Base-by-base conservation (phyloP, 2,113 vertebrate species). In the Accipiter cooperii region DNA sequence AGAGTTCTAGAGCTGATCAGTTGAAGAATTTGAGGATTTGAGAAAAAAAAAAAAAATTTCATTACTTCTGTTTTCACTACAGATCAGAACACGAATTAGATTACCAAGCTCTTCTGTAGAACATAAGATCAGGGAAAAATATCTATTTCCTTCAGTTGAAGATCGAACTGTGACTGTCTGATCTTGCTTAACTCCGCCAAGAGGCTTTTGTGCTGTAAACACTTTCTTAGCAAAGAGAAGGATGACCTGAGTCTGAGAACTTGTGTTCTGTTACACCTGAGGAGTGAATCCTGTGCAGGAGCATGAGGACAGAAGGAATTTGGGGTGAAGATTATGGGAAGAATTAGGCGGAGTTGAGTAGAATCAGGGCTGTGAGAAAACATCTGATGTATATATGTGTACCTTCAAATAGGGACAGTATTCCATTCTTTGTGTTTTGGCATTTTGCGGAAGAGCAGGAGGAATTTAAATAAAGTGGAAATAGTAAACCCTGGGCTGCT, bases 381-480 rank as follows among this genome's bases (percentile, higher is more conserved):
- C 0, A 1, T n/a, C 9, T 42, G 36, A 28, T 16, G 9, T 24
- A 20, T 28, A 33, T 33, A 10, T 13, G 4, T 12, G 11, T 63
- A 51, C 8, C 6, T 88, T 68, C 44, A 94, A 63, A 76, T 3
- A 71, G 4, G 3, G 6, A 31, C 8, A 71, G 4, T 38, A 36
- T 78, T 81, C 17, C 4, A 12, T 31, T 26, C 11, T 64, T 74
- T 78, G 9, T 24, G 8, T 47, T 92, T 63, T 46, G 28, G 34
- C 12, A 65, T 80, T 57, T 36, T 46, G 12, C 58, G 4, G 20
- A 22, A 83, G 42, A 75, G 3, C 14, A 7, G 9, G 4, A 54
- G 4, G 24, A 90, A 55, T 76, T 84, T 29, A 81, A 57, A 38
- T 51, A 38, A 92, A 90, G 8, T n/a, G 40, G 80, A 91, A 61